Evolutionary conservation across 2,888 invertebrate species (phyloP).

Genomic region (Nowickia ferox): DNA sequence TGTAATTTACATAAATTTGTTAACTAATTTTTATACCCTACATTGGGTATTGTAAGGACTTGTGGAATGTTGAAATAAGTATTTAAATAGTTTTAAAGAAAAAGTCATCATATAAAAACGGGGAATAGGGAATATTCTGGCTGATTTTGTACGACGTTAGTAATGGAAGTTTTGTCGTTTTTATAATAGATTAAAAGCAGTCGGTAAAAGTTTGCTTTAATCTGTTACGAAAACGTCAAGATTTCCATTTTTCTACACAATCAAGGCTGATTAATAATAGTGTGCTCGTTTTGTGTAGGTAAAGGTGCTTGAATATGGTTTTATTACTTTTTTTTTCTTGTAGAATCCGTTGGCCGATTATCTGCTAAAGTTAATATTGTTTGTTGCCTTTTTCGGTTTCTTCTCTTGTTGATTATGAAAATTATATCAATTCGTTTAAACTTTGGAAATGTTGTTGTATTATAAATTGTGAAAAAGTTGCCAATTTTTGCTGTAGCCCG

Average conservation of each 20-base stretch:
- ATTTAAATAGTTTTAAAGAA: too few species aligned
- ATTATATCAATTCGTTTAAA: slow-evolving; percentile 60
- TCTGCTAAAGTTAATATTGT: background rate
- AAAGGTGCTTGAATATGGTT: background rate
- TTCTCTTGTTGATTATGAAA: slow-evolving; percentile 47
- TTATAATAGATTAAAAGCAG: too few species aligned
- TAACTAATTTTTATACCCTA: slow-evolving; percentile 14
- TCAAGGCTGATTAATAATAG: too few species aligned
- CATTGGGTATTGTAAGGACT: background rate
- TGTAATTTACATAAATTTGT: slow-evolving; percentile 67
- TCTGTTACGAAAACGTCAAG: background rate
- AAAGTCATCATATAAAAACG: too few species aligned
- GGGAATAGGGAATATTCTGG: too few species aligned
- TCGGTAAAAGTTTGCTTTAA: too few species aligned
- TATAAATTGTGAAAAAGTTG: slow-evolving; percentile 42
- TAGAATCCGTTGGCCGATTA: background rate
- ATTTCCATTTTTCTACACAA: too few species aligned
- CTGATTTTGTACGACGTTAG: too few species aligned
- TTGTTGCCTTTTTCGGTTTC: slow-evolving; percentile 9
- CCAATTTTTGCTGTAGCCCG: slow-evolving; percentile 40
- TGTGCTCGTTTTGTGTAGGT: background rate
- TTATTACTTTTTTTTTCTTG: slow-evolving; percentile 19
- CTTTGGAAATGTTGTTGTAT: slow-evolving; percentile 16
- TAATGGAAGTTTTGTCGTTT: too few species aligned
- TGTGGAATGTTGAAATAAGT: background rate